Percentiles rank a stretch among this genome's conserved stretches.
Evolutionary conservation across 2,888 invertebrate genomes (phyloP).

Genomic region (Drosophila nigricruria): DNA sequence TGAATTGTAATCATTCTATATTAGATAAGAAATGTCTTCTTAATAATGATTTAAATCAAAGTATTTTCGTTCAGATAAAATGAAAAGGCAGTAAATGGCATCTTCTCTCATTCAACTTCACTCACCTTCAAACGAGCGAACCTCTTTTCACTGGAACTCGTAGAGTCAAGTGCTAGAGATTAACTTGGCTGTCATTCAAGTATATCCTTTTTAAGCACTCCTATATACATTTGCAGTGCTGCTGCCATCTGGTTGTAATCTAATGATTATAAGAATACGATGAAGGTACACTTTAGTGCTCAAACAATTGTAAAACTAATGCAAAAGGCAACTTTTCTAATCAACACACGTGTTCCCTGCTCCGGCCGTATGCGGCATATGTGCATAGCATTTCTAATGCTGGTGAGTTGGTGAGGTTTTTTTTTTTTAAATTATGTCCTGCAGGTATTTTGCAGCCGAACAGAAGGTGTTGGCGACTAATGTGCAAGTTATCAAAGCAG

Average conservation of each 20-base stretch:
- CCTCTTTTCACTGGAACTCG: no score
- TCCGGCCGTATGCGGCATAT: neutral
- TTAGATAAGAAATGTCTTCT: no score
- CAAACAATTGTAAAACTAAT: conserved; percentile 59
- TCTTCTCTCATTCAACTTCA: no score
- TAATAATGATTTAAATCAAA: no score
- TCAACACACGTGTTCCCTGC: conserved; percentile 36
- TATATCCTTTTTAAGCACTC: neutral
- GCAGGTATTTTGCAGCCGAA: conserved; percentile 64
- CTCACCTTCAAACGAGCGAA: no score
- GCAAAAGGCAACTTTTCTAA: conserved; percentile 67
- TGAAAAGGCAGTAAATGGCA: no score
- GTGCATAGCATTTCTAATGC: conserved; percentile 21
- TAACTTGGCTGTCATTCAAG: neutral
- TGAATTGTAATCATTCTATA: no score
- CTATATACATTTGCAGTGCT: conserved; percentile 13
- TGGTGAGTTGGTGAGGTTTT: conserved; percentile 58
- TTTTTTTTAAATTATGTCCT: conserved; percentile 71
- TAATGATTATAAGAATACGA: conserved; percentile 24
- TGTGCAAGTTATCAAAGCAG: conserved; percentile 64
- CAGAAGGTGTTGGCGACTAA: conserved; percentile 61
- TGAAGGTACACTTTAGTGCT: conserved; percentile 12
- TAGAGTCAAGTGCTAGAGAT: neutral
- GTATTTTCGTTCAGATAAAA: no score
- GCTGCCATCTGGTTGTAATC: conserved; percentile 20